Evolutionary conservation across 1,140 invertebrate genomes (phyloP), one percentile per base, ranked within the genome.

Genomic region (Drosophila triauraria): DNA sequence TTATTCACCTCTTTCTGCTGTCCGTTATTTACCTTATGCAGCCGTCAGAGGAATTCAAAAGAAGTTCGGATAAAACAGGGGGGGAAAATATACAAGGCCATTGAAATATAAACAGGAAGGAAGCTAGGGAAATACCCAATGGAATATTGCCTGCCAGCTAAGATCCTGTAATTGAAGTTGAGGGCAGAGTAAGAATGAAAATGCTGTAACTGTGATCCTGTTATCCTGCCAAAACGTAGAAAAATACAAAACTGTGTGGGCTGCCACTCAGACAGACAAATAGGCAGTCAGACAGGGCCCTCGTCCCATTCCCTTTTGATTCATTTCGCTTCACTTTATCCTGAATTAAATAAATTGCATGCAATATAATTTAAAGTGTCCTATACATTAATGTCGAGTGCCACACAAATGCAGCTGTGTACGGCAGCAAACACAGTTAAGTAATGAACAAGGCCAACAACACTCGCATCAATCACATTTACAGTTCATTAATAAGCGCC

Each of bases 401-500:
- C 38, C 60, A 10, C 56, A 56, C 58, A 65, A 65, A 56, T 59
- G 70, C 57, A 74, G 69, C 59, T 68, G 71, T 10, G 38, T 27
- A 40, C 40, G 17, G 50, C 27, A n/a, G 3, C 4, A 44, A 20
- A 51, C 20, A 6, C n/a, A 30, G 48, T 42, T 27, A 44, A 53
- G 44, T 46, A 60, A 62, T 46, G 46, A 62, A 57, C 40, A 67
- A 44, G 51, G 50, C 13, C 63, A 72, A 63, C 62, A 72, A 44
- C 62, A 75, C 47, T 44, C 67, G 64, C 83, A 87, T 87, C 76
- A 77, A 87, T 88, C 84, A 88, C 80, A 78, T 88, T 87, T 78
- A 80, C 84, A 88, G 71, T 83, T 87, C 84, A 87, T 87, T 88
- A 80, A 88, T 87, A 82, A 87, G 77, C 77, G 85, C 69, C 76